A percentile compares a stretch with the other conserved stretches of the same genome.
phyloP scores from a whole-genome alignment of 37 sponge, comb jelly and placozoan genomes.

The Spongilla lacustris region DNA sequence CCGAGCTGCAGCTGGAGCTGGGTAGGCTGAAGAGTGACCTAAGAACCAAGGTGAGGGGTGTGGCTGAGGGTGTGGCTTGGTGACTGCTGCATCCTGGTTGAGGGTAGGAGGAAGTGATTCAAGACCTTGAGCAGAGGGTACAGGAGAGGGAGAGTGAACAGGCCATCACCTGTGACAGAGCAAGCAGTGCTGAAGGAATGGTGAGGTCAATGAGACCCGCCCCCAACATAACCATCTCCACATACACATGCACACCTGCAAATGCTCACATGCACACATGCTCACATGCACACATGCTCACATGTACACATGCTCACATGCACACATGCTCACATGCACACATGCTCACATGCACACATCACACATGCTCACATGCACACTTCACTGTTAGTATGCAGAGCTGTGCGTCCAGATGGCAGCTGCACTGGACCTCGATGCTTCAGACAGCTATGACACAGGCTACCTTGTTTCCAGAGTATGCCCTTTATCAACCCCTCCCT shows the following conservation, averaged over 20 bases:
- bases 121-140: slow-evolving; percentile 9
- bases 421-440: slow-evolving; percentile 14
- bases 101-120: slow-evolving; percentile 3
- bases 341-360: too few species aligned
- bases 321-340: too few species aligned
- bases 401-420: slow-evolving; percentile 41
- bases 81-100: not conserved
- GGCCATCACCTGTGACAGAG: slow-evolving; percentile 21
- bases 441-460: slow-evolving; percentile 41
- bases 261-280: not conserved
- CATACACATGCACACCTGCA: not conserved
- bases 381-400: slow-evolving; percentile 49
- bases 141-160: slow-evolving; percentile 22
- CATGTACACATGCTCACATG: too few species aligned
- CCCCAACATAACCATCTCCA: not conserved
- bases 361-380: too few species aligned
- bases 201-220: not conserved
- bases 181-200: slow-evolving; percentile 18
- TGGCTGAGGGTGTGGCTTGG: not conserved
- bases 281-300: not conserved
- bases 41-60: slow-evolving; percentile 34
- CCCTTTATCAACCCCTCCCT: not conserved
- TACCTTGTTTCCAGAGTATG: slow-evolving; percentile 42
- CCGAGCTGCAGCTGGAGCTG: slow-evolving; percentile 46
- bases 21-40: slow-evolving; percentile 43